Base-by-base conservation (phyloP, 1,140 invertebrate genomes). In the Magallana ariakensis region DNA sequence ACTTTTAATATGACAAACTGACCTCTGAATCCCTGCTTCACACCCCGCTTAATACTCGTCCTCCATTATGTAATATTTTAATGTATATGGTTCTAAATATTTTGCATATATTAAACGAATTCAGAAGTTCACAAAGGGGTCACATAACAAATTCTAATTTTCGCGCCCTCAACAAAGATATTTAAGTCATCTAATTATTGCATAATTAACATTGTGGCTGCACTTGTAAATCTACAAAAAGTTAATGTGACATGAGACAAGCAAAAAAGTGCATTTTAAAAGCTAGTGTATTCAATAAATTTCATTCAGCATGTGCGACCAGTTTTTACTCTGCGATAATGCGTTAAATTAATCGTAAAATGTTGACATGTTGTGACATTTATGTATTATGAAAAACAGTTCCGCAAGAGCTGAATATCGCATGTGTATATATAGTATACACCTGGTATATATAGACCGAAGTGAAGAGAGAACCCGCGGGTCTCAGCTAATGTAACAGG, bases 341-440 rank as follows among this genome's bases (percentile, higher is more conserved):
- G 22, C 66, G 66, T 75, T 75, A 26, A 75, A 75, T 75, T 75
- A 75, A 75, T 75, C 66, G 66, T 75, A 75, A 75, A 75, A 75
- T 26, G 66, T 75, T 75, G 19, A 26, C 66, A 75, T 75, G 66
- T 75, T 75, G 22, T 75, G 66, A 75, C 66, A 75, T 75, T 75
- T 75, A 75, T 75, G 15, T 75, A 75, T 22, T 75, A 22, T 13
- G 22, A 75, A 75, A 75, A 26, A 75, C 22, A 26, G 19, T 26
- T 26, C 10, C 66, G 66, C 22, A 26, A 75, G 66, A 22, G 22
- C 66, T 75, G 33, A 13, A 11, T 22, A 26, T 19, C 33, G 22
- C 33, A 19, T 19, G 33, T 60, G n/a, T 60, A 60, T 75, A 75
- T 75, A 26, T 75, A 75, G 66, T 26, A 75, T 75, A 75, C 22